Evolutionary conservation across 2,797 vertebrate species (phyloP).

Genomic region (Vultur gryphus): DNA sequence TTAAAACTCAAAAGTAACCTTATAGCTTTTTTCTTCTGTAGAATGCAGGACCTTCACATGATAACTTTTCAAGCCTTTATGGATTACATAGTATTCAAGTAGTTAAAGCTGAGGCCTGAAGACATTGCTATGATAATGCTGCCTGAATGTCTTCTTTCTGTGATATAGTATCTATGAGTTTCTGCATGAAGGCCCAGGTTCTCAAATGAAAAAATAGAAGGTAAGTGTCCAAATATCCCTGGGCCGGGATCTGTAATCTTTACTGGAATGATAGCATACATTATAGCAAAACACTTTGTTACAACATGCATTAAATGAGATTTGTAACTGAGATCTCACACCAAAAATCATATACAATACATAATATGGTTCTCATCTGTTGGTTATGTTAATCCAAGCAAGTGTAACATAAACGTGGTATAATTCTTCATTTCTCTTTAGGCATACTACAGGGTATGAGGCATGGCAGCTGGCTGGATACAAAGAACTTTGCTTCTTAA

Average conservation of each 20-base stretch:
- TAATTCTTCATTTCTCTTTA: background rate
- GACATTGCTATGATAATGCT: background rate
- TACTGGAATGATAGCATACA: background rate
- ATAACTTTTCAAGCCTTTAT: background rate
- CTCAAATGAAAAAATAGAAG: background rate
- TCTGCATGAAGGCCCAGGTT: background rate
- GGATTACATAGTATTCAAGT: background rate
- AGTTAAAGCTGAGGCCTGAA: background rate
- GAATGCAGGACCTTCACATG: background rate
- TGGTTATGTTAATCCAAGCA: background rate
- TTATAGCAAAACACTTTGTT: background rate
- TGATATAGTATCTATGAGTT: background rate
- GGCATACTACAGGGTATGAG: background rate
- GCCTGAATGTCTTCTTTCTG: background rate
- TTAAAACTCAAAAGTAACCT: background rate
- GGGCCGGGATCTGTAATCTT: background rate
- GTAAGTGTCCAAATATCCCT: background rate
- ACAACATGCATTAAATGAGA: background rate
- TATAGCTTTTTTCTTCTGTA: background rate
- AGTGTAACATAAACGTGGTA: background rate
- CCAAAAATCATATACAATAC: background rate
- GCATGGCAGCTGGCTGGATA: background rate
- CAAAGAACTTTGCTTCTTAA: background rate
- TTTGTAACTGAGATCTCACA: background rate
- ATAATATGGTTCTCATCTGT: background rate